Base-by-base conservation (phyloP, 2,888 invertebrate species). In the Asteroscopus sphinx region DNA sequence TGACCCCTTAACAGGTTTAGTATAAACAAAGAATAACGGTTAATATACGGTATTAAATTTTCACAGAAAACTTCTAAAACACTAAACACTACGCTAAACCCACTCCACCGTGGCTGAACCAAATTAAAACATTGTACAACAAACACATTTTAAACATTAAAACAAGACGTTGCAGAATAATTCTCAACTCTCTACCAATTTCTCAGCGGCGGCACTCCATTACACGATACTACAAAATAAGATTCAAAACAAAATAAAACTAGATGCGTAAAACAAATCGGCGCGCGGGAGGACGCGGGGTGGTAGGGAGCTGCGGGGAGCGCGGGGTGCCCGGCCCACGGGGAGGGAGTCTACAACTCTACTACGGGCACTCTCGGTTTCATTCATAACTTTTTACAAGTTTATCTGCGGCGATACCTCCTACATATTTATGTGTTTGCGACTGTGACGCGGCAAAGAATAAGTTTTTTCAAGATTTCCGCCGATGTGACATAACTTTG, bases 301-400 rank as follows among this genome's bases (percentile, higher is more conserved):
- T 66, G 75, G 68, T 71, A 63, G 71, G 66, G 73, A 56, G 65
- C 68, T 70, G 53, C 64, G 66, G 70, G 52, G 69, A 69, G 77
- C 81, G 80, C 77, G 77, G 64, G 79, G 21, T 37, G 36, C 77
- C 81, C 68, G 17, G 47, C 36, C 36, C 26, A 26, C 56, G 63
- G 66, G 71, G 79, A 83, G 81, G 81, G 78, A 72, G 84, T 79
- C 88, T 91, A 92, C 92, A 91, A 92, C 91, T 91, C 88, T 89
- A 94, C 93, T 93, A 93, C 93, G 91, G 64, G 39, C 91, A 92
- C 94, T 93, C 93, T 94, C 93, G 86, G 89, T 93, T 94, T 94
- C 94, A 94, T 94, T 94, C 94, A 94, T 94, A 94, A 94, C 94
- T 94, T 94, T 94, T 94, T 94, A 92, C 92, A 93, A 94, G 92